These are phyloP conservation scores for Agrilus planipennis DNA, from an alignment of 1,140 invertebrate genomes.

Conservation along the genomic window DNA sequence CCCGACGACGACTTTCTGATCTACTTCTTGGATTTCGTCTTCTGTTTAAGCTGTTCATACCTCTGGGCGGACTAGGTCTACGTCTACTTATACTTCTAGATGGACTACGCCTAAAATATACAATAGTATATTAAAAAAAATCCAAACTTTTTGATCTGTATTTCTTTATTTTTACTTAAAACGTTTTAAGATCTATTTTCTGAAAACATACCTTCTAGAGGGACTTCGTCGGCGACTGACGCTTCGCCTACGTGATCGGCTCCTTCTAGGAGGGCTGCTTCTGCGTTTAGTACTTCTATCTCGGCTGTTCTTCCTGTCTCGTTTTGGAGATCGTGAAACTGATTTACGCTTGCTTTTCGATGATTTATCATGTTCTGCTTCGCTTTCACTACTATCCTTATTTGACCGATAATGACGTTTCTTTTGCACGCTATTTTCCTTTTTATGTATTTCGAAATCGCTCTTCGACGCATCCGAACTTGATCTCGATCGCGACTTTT, in stretches of 20 bases:
- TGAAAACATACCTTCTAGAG: conserved; percentile 32
- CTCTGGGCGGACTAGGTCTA: conserved; percentile 20
- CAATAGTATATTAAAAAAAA: too few relatives aligned
- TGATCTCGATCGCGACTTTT: conserved; percentile 32
- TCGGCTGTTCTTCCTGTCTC: conserved; percentile 23
- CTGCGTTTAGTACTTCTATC: conserved; percentile 22
- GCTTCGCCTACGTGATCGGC: conserved; percentile 17
- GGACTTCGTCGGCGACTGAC: conserved; percentile 27
- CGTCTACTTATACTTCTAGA: conserved; percentile 19
- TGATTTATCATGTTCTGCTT: conserved; percentile 26
- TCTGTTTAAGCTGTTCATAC: conserved; percentile 16
- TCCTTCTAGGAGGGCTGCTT: conserved; percentile 18
- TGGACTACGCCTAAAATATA: conserved; percentile 16
- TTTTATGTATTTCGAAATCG: conserved; percentile 62
- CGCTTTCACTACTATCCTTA: conserved; percentile 61
- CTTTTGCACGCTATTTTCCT: conserved; percentile 66
- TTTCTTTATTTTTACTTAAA: too few relatives aligned
- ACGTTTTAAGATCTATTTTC: too few relatives aligned
- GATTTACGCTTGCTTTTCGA: conserved; percentile 26
- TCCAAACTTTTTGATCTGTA: too few relatives aligned
- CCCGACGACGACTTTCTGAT: conserved; percentile 18
- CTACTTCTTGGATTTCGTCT: conserved; percentile 16
- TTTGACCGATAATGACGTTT: conserved; percentile 79
- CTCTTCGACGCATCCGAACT: conserved; percentile 36
- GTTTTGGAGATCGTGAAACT: conserved; percentile 32